Evolutionary conservation across 2,113 vertebrate genomes (phyloP).

Genomic region (Lonchura striata): DNA sequence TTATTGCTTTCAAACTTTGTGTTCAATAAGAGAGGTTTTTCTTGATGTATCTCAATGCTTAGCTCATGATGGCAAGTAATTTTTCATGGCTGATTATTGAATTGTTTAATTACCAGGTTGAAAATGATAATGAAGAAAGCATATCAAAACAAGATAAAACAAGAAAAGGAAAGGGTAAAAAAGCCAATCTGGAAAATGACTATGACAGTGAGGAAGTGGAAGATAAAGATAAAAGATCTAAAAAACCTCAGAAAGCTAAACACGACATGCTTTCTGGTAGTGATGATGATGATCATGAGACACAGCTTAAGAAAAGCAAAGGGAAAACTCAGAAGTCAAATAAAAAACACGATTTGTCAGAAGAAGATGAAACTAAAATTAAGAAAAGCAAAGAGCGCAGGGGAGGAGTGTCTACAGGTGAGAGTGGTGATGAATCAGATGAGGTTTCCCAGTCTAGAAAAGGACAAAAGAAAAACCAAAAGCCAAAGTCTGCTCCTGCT

Average conservation of each 20-base stretch:
- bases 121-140: constrained; percentile 78
- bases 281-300: constrained; percentile 78
- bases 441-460: constrained; percentile 75
- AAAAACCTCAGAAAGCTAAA: constrained; percentile 70
- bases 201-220: constrained; percentile 77
- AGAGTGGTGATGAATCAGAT: constrained; percentile 78
- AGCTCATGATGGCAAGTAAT: neutral
- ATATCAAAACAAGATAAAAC: constrained; percentile 89
- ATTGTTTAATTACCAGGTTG: constrained; percentile 72
- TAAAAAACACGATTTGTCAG: constrained; percentile 67
- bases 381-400: constrained; percentile 64
- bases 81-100: neutral
- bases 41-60: neutral
- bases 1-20: neutral
- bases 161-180: constrained; percentile 87
- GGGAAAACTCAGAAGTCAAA: constrained; percentile 77
- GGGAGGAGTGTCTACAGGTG: constrained; percentile 55
- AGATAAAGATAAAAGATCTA: constrained; percentile 74
- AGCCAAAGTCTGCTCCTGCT: constrained; percentile 71
- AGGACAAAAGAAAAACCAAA: constrained; percentile 86
- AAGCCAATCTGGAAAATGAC: constrained; percentile 79
- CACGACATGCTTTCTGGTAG: constrained; percentile 73
- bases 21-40: neutral
- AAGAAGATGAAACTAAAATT: constrained; percentile 69
- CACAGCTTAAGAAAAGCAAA: constrained; percentile 74